Conservation (phyloP, 2,888 invertebrate species). For the Lochmaea capreae region DNA sequence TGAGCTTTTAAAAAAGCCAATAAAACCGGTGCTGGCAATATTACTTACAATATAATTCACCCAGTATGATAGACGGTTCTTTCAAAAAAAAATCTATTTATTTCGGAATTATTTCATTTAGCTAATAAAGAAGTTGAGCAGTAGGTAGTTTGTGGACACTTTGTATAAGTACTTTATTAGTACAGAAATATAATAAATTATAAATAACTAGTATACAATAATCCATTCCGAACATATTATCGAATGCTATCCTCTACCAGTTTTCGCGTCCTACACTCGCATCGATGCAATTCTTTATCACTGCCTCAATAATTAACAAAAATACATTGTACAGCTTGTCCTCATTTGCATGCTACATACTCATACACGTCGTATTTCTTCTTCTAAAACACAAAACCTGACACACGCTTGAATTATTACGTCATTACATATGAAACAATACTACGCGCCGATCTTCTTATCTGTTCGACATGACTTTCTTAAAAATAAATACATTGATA, state of each 20-base stretch:
- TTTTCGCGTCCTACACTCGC: conserved; percentile 39
- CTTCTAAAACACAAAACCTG: conserved; percentile 47
- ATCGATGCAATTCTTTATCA: conserved; percentile 40
- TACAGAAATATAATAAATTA: too few species aligned
- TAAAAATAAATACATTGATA: conserved; percentile 38
- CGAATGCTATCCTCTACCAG: conserved; percentile 19
- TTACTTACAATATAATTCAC: too few species aligned
- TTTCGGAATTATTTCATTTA: too few species aligned
- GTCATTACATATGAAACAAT: conserved; percentile 46
- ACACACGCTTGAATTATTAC: conserved; percentile 45
- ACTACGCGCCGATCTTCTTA: conserved; percentile 43
- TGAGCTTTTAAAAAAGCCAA: too few species aligned
- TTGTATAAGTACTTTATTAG: too few species aligned
- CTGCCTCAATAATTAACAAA: conserved; percentile 49
- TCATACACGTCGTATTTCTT: conserved; percentile 50
- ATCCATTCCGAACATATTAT: conserved; percentile 3
- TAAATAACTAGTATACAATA: neutral
- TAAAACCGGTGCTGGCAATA: too few species aligned
- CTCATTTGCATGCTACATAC: conserved; percentile 50
- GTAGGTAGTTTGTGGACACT: too few species aligned
- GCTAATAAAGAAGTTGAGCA: too few species aligned
- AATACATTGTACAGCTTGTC: conserved; percentile 48
- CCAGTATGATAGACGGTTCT: too few species aligned
- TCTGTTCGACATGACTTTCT: conserved; percentile 34
- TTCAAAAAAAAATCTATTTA: too few species aligned